These are phyloP conservation scores for Ochropacha duplaris DNA, from an alignment of 2,888 invertebrate genomes.

Conservation along the genomic window DNA sequence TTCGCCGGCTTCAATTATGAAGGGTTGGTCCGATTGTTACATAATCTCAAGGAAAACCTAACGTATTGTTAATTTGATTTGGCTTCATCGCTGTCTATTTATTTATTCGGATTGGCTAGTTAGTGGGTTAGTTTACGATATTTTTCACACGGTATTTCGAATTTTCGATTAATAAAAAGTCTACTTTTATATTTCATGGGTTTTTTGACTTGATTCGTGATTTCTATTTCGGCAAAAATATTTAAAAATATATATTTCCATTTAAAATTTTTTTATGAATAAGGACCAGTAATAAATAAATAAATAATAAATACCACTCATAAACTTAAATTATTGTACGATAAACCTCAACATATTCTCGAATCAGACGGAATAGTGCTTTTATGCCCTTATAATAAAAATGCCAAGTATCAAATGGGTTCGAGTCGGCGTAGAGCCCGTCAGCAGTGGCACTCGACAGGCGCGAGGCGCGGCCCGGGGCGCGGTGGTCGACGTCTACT, in stretches of 20 bases:
- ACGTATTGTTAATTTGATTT: background rate
- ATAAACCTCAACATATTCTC: no score
- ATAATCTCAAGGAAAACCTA: background rate
- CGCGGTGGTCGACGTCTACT: constrained; percentile 23
- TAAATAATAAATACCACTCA: no score
- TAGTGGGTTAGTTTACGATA: background rate
- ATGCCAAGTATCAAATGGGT: constrained; percentile 47
- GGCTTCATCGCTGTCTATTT: background rate
- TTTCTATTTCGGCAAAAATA: no score
- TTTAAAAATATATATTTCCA: no score
- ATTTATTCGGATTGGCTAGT: no score
- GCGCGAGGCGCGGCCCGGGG: constrained; percentile 55
- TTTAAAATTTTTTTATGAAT: no score
- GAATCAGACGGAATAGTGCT: background rate
- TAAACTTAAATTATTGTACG: no score
- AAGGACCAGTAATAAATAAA: no score
- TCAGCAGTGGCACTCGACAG: constrained; percentile 50
- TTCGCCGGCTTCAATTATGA: background rate
- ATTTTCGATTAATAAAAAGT: no score
- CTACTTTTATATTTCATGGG: background rate
- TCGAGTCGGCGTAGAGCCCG: constrained; percentile 41
- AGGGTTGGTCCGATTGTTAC: background rate
- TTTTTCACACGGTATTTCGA: background rate
- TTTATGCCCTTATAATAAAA: background rate
- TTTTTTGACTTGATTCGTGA: no score